phyloP scores from a whole-genome alignment of 2,888 invertebrate genomes.

The Rhorus exstirpatorius region DNA sequence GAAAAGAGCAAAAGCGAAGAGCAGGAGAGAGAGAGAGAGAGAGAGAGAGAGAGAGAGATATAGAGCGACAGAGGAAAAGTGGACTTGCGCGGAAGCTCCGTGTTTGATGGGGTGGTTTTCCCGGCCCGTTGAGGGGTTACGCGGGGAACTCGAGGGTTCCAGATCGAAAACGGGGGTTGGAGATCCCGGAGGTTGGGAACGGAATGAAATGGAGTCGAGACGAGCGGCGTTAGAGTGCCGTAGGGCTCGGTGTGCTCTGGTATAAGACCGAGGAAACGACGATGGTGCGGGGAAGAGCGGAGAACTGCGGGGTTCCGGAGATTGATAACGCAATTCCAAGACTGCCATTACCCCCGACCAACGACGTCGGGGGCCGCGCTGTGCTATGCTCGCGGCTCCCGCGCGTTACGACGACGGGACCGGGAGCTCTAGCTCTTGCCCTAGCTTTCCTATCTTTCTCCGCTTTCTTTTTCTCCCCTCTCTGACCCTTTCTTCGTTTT shows the following conservation, averaged over 20 bases:
- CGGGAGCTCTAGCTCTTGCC: constrained; percentile 81
- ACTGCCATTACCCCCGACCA: constrained; percentile 85
- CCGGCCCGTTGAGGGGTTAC: constrained; percentile 72
- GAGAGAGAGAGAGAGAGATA: constrained; percentile 71
- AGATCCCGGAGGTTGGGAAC: constrained; percentile 89
- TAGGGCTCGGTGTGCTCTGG: constrained; percentile 70
- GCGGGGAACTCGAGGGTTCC: constrained; percentile 72
- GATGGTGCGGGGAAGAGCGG: constrained; percentile 74
- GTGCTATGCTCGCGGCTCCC: constrained; percentile 75
- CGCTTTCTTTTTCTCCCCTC: constrained; percentile 83
- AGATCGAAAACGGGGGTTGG: constrained; percentile 79
- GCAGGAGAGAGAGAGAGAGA: constrained; percentile 48
- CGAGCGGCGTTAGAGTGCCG: constrained; percentile 74
- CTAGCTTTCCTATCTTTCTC: constrained; percentile 72
- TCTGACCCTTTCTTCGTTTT: constrained; percentile 87
- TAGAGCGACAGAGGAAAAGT: constrained; percentile 59
- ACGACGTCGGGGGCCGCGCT: constrained; percentile 79
- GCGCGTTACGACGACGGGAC: constrained; percentile 69
- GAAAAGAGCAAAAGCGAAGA: constrained; percentile 53
- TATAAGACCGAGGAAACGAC: constrained; percentile 71
- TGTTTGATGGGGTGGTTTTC: constrained; percentile 81
- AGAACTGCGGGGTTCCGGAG: constrained; percentile 82
- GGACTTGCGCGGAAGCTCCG: constrained; percentile 79
- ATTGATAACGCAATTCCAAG: constrained; percentile 86
- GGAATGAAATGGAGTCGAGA: constrained; percentile 87